Evolutionary conservation across 2,113 vertebrate species (phyloP).

Genomic region (Corydoras sp.): DNA sequence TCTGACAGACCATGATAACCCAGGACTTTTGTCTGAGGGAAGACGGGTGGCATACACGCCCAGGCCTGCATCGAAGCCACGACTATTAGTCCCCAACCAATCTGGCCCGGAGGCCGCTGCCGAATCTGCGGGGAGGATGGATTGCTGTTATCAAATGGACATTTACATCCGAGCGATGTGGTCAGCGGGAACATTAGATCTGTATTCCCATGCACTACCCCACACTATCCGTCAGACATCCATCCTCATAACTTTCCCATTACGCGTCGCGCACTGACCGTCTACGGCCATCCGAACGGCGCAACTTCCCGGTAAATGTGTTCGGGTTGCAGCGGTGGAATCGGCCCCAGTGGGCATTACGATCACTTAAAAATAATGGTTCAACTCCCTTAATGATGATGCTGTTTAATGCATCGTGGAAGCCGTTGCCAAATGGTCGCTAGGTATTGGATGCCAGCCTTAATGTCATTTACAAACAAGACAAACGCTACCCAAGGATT

Average conservation of each 20-base stretch:
- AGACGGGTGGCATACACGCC: not conserved
- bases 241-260: slow-evolving; percentile 46
- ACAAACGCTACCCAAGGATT: no score
- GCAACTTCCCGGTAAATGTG: slow-evolving; percentile 40
- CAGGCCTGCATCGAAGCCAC: slow-evolving; percentile 6
- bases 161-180: slow-evolving; percentile 43
- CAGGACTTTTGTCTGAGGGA: not conserved
- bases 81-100: slow-evolving; percentile 28
- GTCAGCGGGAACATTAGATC: slow-evolving; percentile 45
- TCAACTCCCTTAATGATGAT: slow-evolving; percentile 41
- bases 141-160: slow-evolving; percentile 41
- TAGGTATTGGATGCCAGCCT: slow-evolving; percentile 22
- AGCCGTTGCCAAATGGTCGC: slow-evolving; percentile 28
- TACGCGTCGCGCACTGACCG: slow-evolving; percentile 36
- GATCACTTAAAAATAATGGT: slow-evolving; percentile 41
- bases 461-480: slow-evolving; percentile 26
- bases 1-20: not conserved
- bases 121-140: slow-evolving; percentile 24
- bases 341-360: slow-evolving; percentile 31
- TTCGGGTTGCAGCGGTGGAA: slow-evolving; percentile 29
- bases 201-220: slow-evolving; percentile 38
- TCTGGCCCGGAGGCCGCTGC: slow-evolving; percentile 31
- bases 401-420: slow-evolving; percentile 35
- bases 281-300: slow-evolving; percentile 29
- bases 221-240: slow-evolving; percentile 38